Conservation (phyloP, 1,140 invertebrate genomes). For the Ceratina australensis region DNA sequence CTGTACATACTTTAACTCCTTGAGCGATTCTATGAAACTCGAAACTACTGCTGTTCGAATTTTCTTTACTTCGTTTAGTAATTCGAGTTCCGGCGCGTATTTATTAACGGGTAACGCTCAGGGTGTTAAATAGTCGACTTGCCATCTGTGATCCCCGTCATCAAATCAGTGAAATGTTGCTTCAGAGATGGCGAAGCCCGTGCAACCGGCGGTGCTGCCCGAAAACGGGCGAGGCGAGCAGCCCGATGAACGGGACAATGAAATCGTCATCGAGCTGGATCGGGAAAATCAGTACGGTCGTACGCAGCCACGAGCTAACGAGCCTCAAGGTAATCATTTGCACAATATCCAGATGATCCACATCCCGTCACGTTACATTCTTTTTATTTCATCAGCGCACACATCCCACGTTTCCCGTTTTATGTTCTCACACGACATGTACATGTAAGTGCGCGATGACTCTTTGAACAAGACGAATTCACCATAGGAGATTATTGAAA, state of each 20-base stretch:
- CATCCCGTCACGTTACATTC: conserved; percentile 29
- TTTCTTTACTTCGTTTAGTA: not conserved
- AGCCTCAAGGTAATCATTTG: conserved; percentile 78
- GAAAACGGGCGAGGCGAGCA: conserved; percentile 76
- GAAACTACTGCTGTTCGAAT: too few relatives aligned
- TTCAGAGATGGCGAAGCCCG: conserved; percentile 77
- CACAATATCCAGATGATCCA: conserved; percentile 46
- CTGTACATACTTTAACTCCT: too few relatives aligned
- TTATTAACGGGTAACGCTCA: not conserved
- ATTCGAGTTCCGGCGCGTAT: not conserved
- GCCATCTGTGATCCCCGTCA: conserved; percentile 47
- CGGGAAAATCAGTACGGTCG: conserved; percentile 79
- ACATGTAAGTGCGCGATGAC: too few relatives aligned
- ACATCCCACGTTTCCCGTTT: not conserved
- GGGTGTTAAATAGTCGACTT: conserved; percentile 1
- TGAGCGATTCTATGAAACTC: too few relatives aligned
- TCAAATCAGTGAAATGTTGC: conserved; percentile 73
- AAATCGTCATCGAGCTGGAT: conserved; percentile 80
- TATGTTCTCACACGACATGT: conserved; percentile 2
- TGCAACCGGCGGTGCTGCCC: conserved; percentile 74
- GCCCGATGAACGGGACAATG: conserved; percentile 77
- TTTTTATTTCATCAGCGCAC: conserved; percentile 62
- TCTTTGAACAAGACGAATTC: too few relatives aligned
- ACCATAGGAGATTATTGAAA: too few relatives aligned
- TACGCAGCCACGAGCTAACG: conserved; percentile 78